Evolutionary conservation across 2,888 invertebrate genomes (phyloP), one percentile per base, ranked within the genome.

Genomic region (Phengaris alcon): DNA sequence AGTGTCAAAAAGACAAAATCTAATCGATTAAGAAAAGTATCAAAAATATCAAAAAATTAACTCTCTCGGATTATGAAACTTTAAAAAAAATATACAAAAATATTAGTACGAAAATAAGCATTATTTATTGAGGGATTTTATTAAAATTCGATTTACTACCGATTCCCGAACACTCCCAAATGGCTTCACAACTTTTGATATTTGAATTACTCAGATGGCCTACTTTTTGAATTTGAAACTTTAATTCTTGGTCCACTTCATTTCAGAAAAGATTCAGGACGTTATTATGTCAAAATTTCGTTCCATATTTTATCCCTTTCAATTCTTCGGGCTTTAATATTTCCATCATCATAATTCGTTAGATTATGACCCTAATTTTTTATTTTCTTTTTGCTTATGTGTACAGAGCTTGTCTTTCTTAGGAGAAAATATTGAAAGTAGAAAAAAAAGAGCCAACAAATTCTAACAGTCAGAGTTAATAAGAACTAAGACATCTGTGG

Each of bases 181-280:
- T 22, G 54, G 52, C 72, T 72, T 72, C 72, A 54, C 13, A 72
- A 72, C 72, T 72, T 70, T 69, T 46, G 69, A 69, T 69, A 69
- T 69, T 69, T 54, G 54, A 72, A 72, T 52, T 35, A 54, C 54
- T 72, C 72, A 44, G 35, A 54, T 72, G 72, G 72, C 72, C 72
- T 72, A 72, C 72, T 72, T 72, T 52, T 22, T 51, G 69, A 72
- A 72, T 12, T 54, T 12, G 54, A 35, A 72, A 72, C 72, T 72
- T 70, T 72, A 72, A 72, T 52, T 72, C 72, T 54, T 52, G 22
- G 72, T 72, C 54, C 72, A 54, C 51, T 72, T 22, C 35, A 72
- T 72, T 72, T 13, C 54, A 52, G 10, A 35, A 35, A 64, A 64
- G 64, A 64, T 35, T 64, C 64, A 12, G 22, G 64, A 6, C 64